Evolutionary conservation across 2,113 vertebrate species (phyloP).

Genomic region (Myiopsitta monachus): DNA sequence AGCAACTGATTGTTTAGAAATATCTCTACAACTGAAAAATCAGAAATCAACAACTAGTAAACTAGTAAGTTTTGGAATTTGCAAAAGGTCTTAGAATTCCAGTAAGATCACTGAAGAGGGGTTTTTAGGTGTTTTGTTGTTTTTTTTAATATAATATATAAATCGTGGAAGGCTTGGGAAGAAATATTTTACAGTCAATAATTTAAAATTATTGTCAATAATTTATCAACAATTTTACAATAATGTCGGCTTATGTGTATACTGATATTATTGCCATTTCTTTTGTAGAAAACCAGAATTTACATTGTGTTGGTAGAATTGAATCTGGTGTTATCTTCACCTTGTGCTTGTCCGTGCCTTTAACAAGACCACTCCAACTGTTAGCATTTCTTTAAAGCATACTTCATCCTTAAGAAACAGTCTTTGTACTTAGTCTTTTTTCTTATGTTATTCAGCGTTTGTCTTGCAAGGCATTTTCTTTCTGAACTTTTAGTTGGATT

Average conservation of each 20-base stretch:
- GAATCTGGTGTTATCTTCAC: neutral
- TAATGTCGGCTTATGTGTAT: neutral
- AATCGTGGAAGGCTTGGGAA: neutral
- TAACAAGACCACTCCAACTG: neutral
- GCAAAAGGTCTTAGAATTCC: neutral
- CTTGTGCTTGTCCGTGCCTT: neutral
- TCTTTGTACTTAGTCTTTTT: neutral
- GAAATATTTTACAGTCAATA: neutral
- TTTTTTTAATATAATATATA: neutral
- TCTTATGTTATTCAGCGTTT: neutral
- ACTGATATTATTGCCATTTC: neutral
- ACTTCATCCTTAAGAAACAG: neutral
- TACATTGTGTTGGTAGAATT: neutral
- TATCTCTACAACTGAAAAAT: neutral
- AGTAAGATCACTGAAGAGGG: neutral
- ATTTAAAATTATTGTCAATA: too few species aligned
- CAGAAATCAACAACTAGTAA: neutral
- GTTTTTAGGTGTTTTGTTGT: neutral
- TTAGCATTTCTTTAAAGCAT: neutral
- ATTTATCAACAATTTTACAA: neutral
- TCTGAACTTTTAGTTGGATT: neutral
- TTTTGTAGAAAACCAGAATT: neutral
- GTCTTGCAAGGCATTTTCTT: neutral
- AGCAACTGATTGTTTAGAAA: neutral
- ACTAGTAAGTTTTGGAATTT: neutral